A percentile compares a stretch with the other conserved stretches of the same genome.
Conservation (phyloP, 2,797 vertebrate genomes). For the Natrix natrix region DNA sequence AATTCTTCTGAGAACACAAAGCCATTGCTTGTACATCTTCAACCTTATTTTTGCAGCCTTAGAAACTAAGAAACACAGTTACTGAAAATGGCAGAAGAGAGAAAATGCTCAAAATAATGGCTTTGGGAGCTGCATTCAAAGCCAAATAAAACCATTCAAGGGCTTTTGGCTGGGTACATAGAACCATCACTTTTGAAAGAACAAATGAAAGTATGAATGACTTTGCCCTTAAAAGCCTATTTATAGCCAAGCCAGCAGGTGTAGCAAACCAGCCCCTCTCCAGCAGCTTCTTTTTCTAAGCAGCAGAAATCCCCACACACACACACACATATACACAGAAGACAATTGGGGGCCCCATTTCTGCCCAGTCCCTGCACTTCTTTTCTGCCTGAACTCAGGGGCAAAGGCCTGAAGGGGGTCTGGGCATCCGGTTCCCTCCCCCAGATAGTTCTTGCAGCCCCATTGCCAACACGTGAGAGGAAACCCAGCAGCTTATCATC, state of each 20-base stretch:
- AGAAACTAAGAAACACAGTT: background rate
- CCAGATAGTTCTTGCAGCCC: background rate
- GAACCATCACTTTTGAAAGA: background rate
- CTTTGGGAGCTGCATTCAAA: background rate
- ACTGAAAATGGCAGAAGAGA: background rate
- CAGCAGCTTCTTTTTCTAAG: background rate
- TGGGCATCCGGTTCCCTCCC: background rate
- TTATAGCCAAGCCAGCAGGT: background rate
- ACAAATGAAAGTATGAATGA: background rate
- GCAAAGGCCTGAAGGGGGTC: no score
- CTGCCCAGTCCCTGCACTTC: background rate
- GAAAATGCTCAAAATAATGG: background rate
- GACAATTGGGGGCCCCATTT: background rate
- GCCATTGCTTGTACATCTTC: background rate
- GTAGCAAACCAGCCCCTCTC: background rate
- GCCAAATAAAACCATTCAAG: background rate
- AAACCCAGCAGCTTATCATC: background rate
- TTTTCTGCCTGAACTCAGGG: no score
- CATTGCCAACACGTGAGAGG: background rate
- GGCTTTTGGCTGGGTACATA: background rate
- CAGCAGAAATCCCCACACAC: background rate
- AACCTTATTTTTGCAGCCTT: background rate
- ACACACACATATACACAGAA: background rate
- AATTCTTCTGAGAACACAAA: background rate
- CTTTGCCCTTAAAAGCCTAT: background rate